Evolutionary conservation across 2,888 invertebrate species (phyloP), one percentile per base, ranked within the genome.

Genomic region (Heterodera filipjevi): DNA sequence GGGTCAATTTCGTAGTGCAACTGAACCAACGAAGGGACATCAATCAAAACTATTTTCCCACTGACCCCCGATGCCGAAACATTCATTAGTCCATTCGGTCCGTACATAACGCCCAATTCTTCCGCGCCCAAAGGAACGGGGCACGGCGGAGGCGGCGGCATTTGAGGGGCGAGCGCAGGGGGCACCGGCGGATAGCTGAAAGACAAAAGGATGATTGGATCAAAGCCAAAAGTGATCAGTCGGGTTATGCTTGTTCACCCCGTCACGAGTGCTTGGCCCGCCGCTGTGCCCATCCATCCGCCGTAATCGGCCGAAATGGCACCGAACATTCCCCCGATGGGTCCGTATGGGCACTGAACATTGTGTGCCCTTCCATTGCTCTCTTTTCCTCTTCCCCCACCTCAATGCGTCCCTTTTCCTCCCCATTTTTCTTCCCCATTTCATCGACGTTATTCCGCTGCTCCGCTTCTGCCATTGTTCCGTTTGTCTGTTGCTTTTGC

Each of bases 1-100:
- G 30, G 68, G 33, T 68, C 68, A 32, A 68, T 32, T 22, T 68
- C 68, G 33, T 68, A 68, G 68, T 68, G 30, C 22, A 68, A 68
- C 68, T 68, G 68, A 68, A 68, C 68, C 12, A 33, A 33, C 33
- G 12, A 32, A 30, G 1, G 66, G 1, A 14, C 12, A 16, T 27
- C 14, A n/a, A 19, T 66, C 32, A 66, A 10, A 14, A n/a, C n/a
- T n/a, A n/a, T n/a, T n/a, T n/a, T n/a, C n/a, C n/a, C 68, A 35
- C 35, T 68, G 19, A 35, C 49, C 49, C 49, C 49, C 49, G 49
- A 49, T 3, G 49, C 16, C 49, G 49, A 49, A 49, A 49, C 33
- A 33, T 35, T 68, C 33, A 35, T 35, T 2, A 68, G 32, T 1
- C 32, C 32, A 33, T 68, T 68, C 16, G 68, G 14, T 19, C 68